phyloP scores from a whole-genome alignment of 1,140 invertebrate genomes.

The Orussus abietinus region DNA sequence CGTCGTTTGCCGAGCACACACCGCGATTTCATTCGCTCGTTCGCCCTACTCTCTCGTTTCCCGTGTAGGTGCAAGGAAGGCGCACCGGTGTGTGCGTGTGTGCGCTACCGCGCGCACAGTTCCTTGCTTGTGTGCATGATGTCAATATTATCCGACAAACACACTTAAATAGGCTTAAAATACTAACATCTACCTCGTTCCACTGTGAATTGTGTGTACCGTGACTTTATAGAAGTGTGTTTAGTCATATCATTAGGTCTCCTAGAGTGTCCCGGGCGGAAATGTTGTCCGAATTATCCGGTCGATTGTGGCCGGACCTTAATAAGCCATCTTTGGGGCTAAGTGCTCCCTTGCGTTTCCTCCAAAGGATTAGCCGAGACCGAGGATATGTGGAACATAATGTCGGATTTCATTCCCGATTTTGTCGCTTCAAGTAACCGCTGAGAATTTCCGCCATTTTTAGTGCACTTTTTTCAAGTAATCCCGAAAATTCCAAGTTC shows the following conservation, averaged over 20 bases:
- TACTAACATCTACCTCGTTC: slow-evolving; percentile 48
- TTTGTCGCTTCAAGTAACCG: no score
- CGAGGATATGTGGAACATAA: no score
- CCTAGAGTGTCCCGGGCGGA: no score
- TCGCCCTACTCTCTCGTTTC: slow-evolving; percentile 25
- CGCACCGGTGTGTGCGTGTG: slow-evolving; percentile 10
- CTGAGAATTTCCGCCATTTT: no score
- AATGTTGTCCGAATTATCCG: no score
- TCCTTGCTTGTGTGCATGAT: slow-evolving; percentile 47
- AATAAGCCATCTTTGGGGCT: no score
- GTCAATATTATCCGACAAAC: slow-evolving; percentile 55
- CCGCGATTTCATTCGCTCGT: slow-evolving; percentile 42
- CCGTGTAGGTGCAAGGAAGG: neutral
- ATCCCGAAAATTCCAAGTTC: no score
- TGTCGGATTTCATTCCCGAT: no score
- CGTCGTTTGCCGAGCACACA: slow-evolving; percentile 44
- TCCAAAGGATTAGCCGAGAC: no score
- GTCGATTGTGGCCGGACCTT: no score
- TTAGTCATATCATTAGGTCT: slow-evolving; percentile 32
- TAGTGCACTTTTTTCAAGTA: no score
- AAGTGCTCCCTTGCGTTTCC: no score
- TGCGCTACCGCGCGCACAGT: slow-evolving; percentile 10
- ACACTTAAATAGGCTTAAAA: slow-evolving; percentile 56
- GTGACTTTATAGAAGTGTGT: slow-evolving; percentile 46
- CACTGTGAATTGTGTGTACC: slow-evolving; percentile 41